phyloP scores from a whole-genome alignment of 2,113 vertebrate genomes.

The Pionites leucogaster region DNA sequence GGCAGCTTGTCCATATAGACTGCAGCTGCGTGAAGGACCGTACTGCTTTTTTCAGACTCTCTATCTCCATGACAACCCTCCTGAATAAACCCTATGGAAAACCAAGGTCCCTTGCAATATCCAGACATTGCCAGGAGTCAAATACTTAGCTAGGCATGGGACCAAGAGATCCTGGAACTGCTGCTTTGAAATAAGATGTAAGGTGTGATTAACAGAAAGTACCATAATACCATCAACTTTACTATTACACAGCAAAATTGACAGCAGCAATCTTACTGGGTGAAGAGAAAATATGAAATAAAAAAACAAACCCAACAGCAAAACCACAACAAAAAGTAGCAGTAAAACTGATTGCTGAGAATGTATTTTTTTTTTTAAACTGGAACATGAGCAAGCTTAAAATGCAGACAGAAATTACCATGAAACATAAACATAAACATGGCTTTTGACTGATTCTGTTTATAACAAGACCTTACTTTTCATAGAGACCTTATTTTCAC shows the following conservation, averaged over 20 bases:
- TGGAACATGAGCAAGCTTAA: background rate
- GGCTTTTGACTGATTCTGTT: background rate
- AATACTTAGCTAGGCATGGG: rapidly evolving
- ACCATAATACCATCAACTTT: background rate
- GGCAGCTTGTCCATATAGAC: background rate
- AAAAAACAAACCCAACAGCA: background rate
- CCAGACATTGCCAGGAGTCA: background rate
- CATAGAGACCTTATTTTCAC: background rate
- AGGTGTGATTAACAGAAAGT: background rate
- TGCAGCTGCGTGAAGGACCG: background rate
- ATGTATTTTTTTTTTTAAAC: background rate
- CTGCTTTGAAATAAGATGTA: background rate
- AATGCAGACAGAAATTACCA: background rate
- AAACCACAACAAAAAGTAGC: background rate
- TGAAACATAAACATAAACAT: background rate
- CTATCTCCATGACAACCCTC: background rate
- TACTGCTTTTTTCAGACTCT: background rate
- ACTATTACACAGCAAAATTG: background rate
- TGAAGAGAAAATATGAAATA: background rate
- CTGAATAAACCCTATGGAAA: background rate
- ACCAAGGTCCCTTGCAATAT: background rate
- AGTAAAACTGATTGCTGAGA: background rate
- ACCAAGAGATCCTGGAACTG: background rate
- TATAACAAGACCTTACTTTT: background rate
- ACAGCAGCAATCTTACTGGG: background rate